These are phyloP conservation scores for Orthosia gracilis DNA, from an alignment of 2,888 invertebrate genomes.

Conservation along the genomic window DNA sequence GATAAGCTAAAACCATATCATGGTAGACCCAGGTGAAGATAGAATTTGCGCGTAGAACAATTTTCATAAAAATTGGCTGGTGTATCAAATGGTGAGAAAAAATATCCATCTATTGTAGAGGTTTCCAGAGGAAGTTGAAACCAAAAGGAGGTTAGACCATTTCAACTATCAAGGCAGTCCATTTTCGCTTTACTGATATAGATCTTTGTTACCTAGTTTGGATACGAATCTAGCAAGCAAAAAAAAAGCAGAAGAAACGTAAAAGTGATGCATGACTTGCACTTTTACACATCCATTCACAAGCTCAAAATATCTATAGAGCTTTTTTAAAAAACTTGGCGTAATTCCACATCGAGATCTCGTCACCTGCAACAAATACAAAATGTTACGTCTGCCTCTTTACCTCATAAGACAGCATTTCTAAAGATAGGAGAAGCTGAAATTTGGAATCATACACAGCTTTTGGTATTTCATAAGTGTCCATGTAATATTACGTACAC, in stretches of 20 bases:
- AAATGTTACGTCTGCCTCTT: not conserved
- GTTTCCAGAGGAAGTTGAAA: not conserved
- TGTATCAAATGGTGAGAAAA: too few species aligned
- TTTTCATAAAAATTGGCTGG: too few species aligned
- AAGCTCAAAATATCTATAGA: constrained; percentile 7
- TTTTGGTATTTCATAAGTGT: too few species aligned
- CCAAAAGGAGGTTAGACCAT: not conserved
- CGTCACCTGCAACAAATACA: not conserved
- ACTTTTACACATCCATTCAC: constrained; percentile 20
- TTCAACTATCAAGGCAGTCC: not conserved
- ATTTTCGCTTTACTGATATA: not conserved
- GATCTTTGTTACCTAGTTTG: not conserved
- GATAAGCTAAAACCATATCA: too few species aligned
- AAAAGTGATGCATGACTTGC: constrained; percentile 12
- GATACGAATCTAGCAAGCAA: not conserved
- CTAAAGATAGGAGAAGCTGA: not conserved
- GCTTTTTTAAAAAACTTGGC: constrained; percentile 7
- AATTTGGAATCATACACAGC: too few species aligned
- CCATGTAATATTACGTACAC: too few species aligned
- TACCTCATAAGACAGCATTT: not conserved
- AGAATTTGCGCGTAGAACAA: too few species aligned
- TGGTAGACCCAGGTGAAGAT: too few species aligned
- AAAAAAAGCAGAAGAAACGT: not conserved
- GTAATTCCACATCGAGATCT: not conserved
- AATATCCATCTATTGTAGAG: not conserved